phyloP scores from a whole-genome alignment of 92 coral and sea anemone genomes.

The Epizoanthus ramosus region DNA sequence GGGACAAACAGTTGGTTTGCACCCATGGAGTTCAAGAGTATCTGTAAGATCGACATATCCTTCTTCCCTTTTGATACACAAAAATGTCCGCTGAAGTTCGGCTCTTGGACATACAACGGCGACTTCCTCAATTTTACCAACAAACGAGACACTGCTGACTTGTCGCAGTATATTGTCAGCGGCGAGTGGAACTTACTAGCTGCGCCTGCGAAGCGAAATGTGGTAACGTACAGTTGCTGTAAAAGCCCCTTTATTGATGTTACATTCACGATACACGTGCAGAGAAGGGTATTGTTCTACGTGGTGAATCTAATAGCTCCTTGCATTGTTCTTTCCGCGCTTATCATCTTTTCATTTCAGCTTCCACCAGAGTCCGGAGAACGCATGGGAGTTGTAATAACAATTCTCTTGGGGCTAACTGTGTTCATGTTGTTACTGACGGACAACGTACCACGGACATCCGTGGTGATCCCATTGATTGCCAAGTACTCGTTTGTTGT shows the following conservation, averaged over 20 bases:
- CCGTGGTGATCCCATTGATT: conserved; percentile 91
- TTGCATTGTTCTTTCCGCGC: conserved; percentile 82
- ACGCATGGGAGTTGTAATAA: conserved; percentile 92
- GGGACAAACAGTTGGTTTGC: conserved; percentile 89
- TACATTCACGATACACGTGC: conserved; percentile 83
- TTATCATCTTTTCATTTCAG: conserved; percentile 90
- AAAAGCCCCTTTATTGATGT: conserved; percentile 86
- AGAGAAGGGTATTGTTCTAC: conserved; percentile 87
- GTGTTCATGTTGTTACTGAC: conserved; percentile 95
- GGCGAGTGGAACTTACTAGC: conserved; percentile 95
- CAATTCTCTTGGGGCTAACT: conserved; percentile 87
- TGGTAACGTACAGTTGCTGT: conserved; percentile 77
- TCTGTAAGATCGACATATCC: conserved; percentile 90
- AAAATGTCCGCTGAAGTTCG: conserved; percentile 85
- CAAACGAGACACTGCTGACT: conserved; percentile 72
- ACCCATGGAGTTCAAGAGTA: conserved; percentile 98
- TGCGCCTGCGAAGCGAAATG: conserved; percentile 66
- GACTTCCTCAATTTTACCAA: conserved; percentile 74
- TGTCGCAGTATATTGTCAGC: conserved; percentile 76
- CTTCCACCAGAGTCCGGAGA: conserved; percentile 99
- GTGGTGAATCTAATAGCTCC: conserved; percentile 91
- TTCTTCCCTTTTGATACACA: conserved; percentile 95
- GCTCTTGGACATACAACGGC: conserved; percentile 98
- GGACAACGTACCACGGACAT: conserved; percentile 95
- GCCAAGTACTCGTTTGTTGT: conserved; percentile 95